Percentiles rank a stretch among this genome's conserved stretches.
Evolutionary conservation across 2,888 invertebrate genomes (phyloP).

Genomic region (Eupithecia vulgata): DNA sequence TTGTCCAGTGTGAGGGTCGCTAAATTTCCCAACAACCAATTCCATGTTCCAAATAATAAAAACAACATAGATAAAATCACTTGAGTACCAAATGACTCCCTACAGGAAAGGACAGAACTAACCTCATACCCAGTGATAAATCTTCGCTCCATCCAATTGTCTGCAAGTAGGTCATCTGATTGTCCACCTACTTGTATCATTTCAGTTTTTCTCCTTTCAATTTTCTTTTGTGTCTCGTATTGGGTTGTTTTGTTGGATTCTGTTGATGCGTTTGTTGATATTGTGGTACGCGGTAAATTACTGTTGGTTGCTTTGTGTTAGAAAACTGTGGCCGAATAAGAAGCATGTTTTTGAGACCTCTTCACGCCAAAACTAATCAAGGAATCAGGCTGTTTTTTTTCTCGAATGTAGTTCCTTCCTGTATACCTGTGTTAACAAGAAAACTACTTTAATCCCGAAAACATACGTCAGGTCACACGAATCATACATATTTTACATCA

Average conservation of each 20-base stretch:
- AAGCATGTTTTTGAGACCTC: neutral
- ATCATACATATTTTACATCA: too few relatives aligned
- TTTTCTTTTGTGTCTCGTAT: conserved; percentile 76
- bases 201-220: conserved; percentile 74
- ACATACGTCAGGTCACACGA: too few relatives aligned
- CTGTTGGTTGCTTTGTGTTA: conserved; percentile 12
- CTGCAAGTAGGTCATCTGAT: conserved; percentile 78
- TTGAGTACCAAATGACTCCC: conserved; percentile 30
- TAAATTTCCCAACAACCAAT: neutral
- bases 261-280: conserved; percentile 30
- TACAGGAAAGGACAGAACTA: conserved; percentile 27
- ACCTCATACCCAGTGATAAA: conserved; percentile 62
- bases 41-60: conserved; percentile 4
- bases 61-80: conserved; percentile 16
- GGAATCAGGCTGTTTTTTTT: too few relatives aligned
- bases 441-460: too few relatives aligned
- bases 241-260: conserved; percentile 68
- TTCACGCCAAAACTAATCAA: neutral
- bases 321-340: neutral
- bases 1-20: neutral
- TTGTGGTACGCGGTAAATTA: conserved; percentile 14
- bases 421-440: too few relatives aligned
- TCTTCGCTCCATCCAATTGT: conserved; percentile 75
- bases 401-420: too few relatives aligned
- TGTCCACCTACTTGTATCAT: conserved; percentile 69